A percentile compares a stretch with the other conserved stretches of the same genome.
These are phyloP conservation scores for Otis tarda DNA, from an alignment of 2,113 vertebrate species.

Conservation along the genomic window DNA sequence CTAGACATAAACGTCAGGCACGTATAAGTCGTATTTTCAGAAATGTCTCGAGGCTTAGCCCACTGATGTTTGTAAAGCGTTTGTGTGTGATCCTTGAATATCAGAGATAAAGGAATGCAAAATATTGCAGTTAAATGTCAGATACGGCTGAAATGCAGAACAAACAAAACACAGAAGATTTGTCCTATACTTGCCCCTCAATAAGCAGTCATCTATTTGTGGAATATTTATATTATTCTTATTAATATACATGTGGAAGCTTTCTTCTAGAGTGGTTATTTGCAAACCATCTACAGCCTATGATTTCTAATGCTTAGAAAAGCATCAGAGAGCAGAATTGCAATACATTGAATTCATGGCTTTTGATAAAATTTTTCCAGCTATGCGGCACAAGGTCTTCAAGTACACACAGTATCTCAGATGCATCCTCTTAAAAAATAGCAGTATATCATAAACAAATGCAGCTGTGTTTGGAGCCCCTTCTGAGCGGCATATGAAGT, in stretches of 20 bases:
- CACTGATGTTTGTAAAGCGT: not conserved
- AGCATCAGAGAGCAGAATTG: constrained; percentile 59
- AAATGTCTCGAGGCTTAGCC: not conserved
- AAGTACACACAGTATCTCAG: constrained; percentile 47
- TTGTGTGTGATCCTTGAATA: not conserved
- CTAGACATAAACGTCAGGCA: not conserved
- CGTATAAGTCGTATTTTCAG: not conserved
- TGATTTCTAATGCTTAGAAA: constrained; percentile 63
- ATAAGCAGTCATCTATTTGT: constrained; percentile 13
- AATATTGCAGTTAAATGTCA: constrained; percentile 1
- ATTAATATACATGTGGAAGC: constrained; percentile 20
- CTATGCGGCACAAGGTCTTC: constrained; percentile 65
- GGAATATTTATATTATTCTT: constrained; percentile 44
- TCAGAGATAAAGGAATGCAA: not conserved
- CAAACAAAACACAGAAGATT: not conserved
- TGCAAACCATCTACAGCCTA: constrained; percentile 67
- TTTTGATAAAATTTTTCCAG: constrained; percentile 70
- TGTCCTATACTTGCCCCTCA: constrained; percentile 2
- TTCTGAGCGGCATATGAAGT: constrained; percentile 75
- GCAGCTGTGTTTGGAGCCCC: constrained; percentile 21
- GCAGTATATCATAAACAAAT: constrained; percentile 41
- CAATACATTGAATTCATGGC: constrained; percentile 74
- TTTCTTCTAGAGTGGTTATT: constrained; percentile 55
- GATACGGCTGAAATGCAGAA: not conserved
- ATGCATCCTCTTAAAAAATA: constrained; percentile 66